Conservation (phyloP, 2,113 vertebrate species). For the Rhea pennata region DNA sequence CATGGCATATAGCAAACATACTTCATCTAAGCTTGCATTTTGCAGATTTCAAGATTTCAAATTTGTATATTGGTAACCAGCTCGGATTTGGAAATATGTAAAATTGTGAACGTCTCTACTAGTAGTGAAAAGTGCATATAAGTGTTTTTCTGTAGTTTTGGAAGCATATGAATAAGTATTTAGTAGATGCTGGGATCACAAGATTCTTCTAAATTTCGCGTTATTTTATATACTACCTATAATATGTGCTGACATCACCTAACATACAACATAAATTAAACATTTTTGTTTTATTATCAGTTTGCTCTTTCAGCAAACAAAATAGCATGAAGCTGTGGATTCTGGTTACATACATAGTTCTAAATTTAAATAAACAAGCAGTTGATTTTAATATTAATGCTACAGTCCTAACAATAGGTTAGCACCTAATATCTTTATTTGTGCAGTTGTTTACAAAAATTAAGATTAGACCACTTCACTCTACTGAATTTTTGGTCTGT, state of each 20-base stretch:
- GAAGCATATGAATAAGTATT: not conserved
- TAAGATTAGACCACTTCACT: not conserved
- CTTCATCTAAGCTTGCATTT: not conserved
- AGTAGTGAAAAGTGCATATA: not conserved
- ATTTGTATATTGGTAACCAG: not conserved
- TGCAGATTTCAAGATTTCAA: not conserved
- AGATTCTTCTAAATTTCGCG: not conserved
- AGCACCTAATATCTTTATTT: not conserved
- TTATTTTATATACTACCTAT: not conserved
- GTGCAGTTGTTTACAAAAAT: not conserved
- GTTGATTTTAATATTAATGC: not conserved
- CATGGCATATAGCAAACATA: not conserved
- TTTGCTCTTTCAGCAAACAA: not conserved
- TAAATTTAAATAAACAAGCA: not conserved
- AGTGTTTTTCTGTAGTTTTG: not conserved
- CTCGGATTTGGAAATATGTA: not conserved
- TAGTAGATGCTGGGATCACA: not conserved
- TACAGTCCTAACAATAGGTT: not conserved
- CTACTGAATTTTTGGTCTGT: not conserved
- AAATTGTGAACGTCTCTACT: not conserved
- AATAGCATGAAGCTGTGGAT: not conserved
- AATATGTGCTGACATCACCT: not conserved
- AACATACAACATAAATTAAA: not conserved
- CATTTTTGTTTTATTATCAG: not conserved
- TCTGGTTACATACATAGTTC: not conserved